Conservation (phyloP, 2,113 vertebrate species). For the Zapornia atra region DNA sequence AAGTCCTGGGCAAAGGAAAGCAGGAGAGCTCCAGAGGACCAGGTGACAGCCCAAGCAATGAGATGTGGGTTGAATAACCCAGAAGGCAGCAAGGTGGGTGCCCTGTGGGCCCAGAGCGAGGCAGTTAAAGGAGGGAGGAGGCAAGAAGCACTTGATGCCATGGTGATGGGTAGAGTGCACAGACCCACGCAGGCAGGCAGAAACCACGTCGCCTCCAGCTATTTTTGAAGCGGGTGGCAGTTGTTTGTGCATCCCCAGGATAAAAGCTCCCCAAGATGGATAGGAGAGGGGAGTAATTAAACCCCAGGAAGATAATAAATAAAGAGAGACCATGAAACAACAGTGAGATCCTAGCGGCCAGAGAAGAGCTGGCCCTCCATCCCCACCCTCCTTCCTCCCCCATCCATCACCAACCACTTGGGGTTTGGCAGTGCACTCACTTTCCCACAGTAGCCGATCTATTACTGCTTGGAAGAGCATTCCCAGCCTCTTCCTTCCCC, state of each 20-base stretch:
- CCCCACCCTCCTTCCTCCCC: conserved; percentile 4
- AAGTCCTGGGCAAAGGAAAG: not conserved
- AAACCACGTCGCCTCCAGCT: not conserved
- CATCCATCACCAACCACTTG: conserved; percentile 52
- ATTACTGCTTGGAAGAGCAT: conserved; percentile 54
- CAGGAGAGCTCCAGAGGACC: not conserved
- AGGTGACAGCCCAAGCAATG: not conserved
- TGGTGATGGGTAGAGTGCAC: not conserved
- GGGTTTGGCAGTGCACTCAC: conserved; percentile 61
- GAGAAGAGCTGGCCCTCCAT: not conserved
- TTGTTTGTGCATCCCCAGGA: not conserved
- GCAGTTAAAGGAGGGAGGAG: not conserved
- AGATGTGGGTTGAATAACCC: not conserved
- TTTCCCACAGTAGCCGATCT: conserved; percentile 73
- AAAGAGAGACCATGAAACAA: not conserved
- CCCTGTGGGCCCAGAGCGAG: fast-evolving
- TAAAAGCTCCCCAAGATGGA: not conserved
- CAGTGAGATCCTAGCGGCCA: not conserved
- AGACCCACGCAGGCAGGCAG: conserved; percentile 8
- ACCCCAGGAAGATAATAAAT: conserved; percentile 30
- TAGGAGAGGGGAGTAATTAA: not conserved
- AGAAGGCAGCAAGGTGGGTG: not conserved
- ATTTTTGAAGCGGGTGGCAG: not conserved
- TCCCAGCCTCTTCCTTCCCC: conserved; percentile 34
- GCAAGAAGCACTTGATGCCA: conserved; percentile 1